A percentile compares a stretch with the other conserved stretches of the same genome.
phyloP scores from a whole-genome alignment of 2,113 vertebrate genomes.

The Trinectes maculatus region DNA sequence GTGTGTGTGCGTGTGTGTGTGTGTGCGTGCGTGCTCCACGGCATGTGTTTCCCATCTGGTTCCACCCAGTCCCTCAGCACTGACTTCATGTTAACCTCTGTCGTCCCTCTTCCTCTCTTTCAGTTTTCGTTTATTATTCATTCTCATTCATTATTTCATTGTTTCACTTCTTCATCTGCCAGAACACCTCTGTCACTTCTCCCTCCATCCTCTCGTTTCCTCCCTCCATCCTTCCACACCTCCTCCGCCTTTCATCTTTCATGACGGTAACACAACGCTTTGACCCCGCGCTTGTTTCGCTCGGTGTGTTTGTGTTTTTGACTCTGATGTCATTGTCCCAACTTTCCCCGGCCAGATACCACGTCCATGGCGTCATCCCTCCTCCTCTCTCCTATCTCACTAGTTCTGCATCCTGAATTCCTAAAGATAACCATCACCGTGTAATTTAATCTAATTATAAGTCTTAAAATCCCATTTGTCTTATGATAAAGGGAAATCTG shows the following conservation, averaged over 20 bases:
- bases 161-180: conserved; percentile 1
- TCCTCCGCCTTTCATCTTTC: conserved; percentile 8
- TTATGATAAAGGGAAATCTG: background rate
- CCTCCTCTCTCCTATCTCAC: background rate
- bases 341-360: conserved; percentile 32
- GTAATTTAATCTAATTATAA: conserved; percentile 21
- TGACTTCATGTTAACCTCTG: conserved; percentile 63
- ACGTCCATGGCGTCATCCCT: conserved; percentile 29
- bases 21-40: conserved; percentile 40
- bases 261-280: conserved; percentile 30
- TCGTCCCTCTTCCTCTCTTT: conserved; percentile 18
- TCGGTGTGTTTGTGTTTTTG: conserved; percentile 9
- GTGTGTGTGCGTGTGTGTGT: conserved; percentile 13
- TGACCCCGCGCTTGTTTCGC: conserved; percentile 4
- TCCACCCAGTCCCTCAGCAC: conserved; percentile 67
- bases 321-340: conserved; percentile 37
- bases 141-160: background rate
- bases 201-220: background rate
- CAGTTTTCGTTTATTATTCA: background rate
- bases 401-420: background rate
- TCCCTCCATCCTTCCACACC: background rate
- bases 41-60: conserved; percentile 75
- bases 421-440: conserved; percentile 31
- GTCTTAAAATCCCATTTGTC: conserved; percentile 10
- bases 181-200: conserved; percentile 3